Evolutionary conservation across 2,113 vertebrate genomes (phyloP).

Genomic region (Spea multiplicata): DNA sequence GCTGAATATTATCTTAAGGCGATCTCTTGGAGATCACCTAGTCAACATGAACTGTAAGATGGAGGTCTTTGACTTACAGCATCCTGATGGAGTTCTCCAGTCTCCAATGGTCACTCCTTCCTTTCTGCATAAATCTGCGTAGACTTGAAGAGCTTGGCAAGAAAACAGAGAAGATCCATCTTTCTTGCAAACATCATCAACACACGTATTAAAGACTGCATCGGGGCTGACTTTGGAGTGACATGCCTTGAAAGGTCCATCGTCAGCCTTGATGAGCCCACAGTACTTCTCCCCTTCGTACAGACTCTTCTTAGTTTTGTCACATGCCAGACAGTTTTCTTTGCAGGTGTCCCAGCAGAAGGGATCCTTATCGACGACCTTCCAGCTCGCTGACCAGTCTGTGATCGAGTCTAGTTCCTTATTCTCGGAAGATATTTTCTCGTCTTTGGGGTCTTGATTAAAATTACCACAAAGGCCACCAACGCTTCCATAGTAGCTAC

Average conservation of each 20-base stretch:
- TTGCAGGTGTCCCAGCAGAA: conserved; percentile 60
- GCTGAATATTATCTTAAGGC: too few relatives aligned
- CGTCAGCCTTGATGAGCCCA: conserved; percentile 49
- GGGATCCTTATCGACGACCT: conserved; percentile 51
- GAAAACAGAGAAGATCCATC: conserved; percentile 59
- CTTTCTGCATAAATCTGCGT: conserved; percentile 57
- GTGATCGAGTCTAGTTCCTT: conserved; percentile 49
- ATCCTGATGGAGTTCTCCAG: conserved; percentile 62
- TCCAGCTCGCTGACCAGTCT: conserved; percentile 68
- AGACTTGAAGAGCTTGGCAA: conserved; percentile 63
- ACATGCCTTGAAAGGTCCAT: conserved; percentile 55
- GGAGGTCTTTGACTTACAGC: conserved; percentile 55
- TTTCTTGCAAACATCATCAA: conserved; percentile 63
- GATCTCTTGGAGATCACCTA: too few relatives aligned
- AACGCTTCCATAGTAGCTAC: conserved; percentile 50
- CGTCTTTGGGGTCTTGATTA: conserved; percentile 50
- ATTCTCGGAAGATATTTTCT: conserved; percentile 55
- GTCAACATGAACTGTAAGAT: too few relatives aligned
- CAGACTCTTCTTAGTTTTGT: conserved; percentile 31
- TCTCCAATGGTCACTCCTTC: conserved; percentile 55
- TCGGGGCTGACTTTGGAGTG: conserved; percentile 56
- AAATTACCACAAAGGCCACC: conserved; percentile 65
- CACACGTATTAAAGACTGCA: conserved; percentile 61
- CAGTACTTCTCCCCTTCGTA: conserved; percentile 60
- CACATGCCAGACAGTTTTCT: conserved; percentile 58